Conservation (phyloP, 2,113 vertebrate genomes). For the Odontesthes bonariensis region DNA sequence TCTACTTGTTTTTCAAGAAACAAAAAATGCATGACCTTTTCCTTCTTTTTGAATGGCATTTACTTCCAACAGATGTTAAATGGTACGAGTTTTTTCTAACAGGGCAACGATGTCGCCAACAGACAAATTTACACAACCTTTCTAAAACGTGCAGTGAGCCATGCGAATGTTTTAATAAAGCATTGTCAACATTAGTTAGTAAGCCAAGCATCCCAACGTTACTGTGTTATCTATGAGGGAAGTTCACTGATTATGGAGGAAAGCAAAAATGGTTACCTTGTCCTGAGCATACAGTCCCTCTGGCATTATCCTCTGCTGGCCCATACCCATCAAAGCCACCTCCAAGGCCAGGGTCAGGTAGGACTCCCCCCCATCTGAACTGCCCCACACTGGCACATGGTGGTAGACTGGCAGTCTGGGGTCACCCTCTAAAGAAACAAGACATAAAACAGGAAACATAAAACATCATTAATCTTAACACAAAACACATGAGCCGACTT, state of each 20-base stretch:
- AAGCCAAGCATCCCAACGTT: not conserved
- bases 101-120: slow-evolving; percentile 19
- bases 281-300: slow-evolving; percentile 97
- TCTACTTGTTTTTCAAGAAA: slow-evolving; percentile 47
- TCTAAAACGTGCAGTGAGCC: slow-evolving; percentile 21
- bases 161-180: not conserved
- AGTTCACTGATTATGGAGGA: not conserved
- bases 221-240: not conserved
- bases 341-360: slow-evolving; percentile 96
- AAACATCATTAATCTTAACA: not conserved
- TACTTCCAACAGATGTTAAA: slow-evolving; percentile 47
- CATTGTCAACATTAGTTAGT: not conserved
- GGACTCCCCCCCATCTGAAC: slow-evolving; percentile 88
- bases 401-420: slow-evolving; percentile 92
- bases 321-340: slow-evolving; percentile 98
- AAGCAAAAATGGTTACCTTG: slow-evolving; percentile 77
- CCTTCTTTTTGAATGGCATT: slow-evolving; percentile 19
- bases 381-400: slow-evolving; percentile 89
- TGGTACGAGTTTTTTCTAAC: slow-evolving; percentile 45
- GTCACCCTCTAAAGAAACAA: slow-evolving; percentile 86
- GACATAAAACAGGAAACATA: not conserved
- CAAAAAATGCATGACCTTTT: slow-evolving; percentile 46
- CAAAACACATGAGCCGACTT: not conserved
- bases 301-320: slow-evolving; percentile 98
- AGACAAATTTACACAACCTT: slow-evolving; percentile 14